A percentile compares a stretch with the other conserved stretches of the same genome.
Conservation (phyloP, 1,140 invertebrate species). For the Rhizoglyphus robini region DNA sequence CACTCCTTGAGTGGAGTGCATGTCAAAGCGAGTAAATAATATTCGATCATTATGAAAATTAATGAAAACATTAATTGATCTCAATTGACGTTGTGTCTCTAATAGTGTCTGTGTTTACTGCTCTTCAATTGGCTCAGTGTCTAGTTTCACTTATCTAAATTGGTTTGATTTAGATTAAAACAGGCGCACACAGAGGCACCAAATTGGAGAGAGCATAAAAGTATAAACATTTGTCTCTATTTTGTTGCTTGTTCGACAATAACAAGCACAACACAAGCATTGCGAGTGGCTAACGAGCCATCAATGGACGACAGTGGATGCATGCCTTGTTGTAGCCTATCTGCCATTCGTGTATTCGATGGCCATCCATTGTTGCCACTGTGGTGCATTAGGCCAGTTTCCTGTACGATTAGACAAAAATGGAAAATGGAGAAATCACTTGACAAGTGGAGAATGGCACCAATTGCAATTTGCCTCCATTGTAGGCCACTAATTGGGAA, state of each 20-base stretch:
- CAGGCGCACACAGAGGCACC: background rate
- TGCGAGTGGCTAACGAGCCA: background rate
- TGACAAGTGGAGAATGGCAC: slow-evolving; percentile 11
- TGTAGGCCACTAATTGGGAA: slow-evolving; percentile 5
- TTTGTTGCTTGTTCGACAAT: background rate
- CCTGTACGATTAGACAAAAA: slow-evolving; percentile 8
- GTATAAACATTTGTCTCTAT: slow-evolving; percentile 10
- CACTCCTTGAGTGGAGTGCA: too few species aligned
- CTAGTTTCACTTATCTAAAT: slow-evolving; percentile 12
- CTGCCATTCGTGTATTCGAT: background rate
- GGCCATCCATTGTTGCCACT: slow-evolving; percentile 2
- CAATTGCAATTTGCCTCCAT: slow-evolving; percentile 2
- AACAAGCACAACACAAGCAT: background rate
- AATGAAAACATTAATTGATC: too few species aligned
- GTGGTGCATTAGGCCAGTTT: background rate
- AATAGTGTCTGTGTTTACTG: too few species aligned
- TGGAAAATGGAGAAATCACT: slow-evolving; percentile 2
- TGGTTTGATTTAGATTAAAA: slow-evolving; percentile 13
- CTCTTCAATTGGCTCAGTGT: background rate
- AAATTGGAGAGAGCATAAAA: background rate
- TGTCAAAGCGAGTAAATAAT: too few species aligned
- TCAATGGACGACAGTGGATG: background rate
- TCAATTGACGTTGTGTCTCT: too few species aligned
- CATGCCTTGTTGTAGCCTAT: background rate
- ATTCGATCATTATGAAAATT: too few species aligned